Evolutionary conservation across 2,888 invertebrate species (phyloP).

Genomic region (Apodemia zela): DNA sequence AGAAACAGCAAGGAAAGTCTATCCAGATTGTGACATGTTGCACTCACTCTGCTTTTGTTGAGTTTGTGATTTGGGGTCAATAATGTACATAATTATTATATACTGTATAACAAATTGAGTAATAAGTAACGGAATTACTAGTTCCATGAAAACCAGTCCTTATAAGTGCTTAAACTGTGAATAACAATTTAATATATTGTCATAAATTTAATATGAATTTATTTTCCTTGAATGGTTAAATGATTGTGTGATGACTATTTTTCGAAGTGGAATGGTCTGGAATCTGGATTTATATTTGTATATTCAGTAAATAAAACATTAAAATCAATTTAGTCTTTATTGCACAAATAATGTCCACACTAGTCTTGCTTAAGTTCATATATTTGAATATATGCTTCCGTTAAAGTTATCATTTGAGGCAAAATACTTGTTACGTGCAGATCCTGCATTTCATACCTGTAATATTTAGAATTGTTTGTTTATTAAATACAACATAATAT

Average conservation of each 20-base stretch:
- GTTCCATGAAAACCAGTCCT: not conserved
- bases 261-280: not conserved
- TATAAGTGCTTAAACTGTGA: constrained; percentile 6
- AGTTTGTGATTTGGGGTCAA: no score
- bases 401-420: constrained; percentile 99
- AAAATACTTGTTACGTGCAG: constrained; percentile 98
- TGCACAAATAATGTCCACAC: constrained; percentile 40
- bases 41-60: no score
- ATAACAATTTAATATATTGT: constrained; percentile 35
- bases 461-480: constrained; percentile 31
- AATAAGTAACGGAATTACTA: not conserved
- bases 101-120: not conserved
- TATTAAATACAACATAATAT: no score
- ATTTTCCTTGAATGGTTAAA: constrained; percentile 7
- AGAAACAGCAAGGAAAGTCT: no score
- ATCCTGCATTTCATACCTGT: constrained; percentile 94
- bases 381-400: constrained; percentile 98
- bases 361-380: constrained; percentile 82
- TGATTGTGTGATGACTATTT: not conserved
- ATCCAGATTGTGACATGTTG: no score
- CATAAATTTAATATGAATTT: constrained; percentile 42
- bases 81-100: no score
- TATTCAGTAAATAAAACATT: constrained; percentile 64
- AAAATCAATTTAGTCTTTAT: constrained; percentile 37
- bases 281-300: constrained; percentile 51